phyloP scores from a whole-genome alignment of 2,888 invertebrate species.

The Notocelia uddmanniana region DNA sequence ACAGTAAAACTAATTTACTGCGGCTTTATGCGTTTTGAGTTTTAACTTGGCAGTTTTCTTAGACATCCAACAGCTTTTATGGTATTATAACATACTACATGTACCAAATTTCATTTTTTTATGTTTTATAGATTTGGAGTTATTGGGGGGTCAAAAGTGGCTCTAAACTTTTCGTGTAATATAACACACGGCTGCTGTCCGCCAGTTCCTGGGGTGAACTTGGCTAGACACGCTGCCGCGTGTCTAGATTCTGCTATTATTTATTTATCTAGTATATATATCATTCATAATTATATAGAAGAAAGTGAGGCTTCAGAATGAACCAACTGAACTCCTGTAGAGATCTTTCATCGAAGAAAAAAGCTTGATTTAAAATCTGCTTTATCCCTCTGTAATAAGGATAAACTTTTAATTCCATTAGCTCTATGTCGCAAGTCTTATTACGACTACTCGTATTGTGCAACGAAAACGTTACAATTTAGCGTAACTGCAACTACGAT shows the following conservation, averaged over 20 bases:
- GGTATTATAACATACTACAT: too few species aligned
- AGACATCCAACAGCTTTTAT: too few species aligned
- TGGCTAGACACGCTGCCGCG: too few species aligned
- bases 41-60: too few species aligned
- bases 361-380: slow-evolving; percentile 1
- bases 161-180: too few species aligned
- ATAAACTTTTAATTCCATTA: slow-evolving; percentile 14
- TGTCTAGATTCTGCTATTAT: neutral
- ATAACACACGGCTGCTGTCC: too few species aligned
- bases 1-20: too few species aligned
- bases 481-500: slow-evolving; percentile 32
- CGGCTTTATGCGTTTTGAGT: too few species aligned
- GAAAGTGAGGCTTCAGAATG: neutral
- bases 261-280: neutral
- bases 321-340: neutral
- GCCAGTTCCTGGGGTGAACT: too few species aligned
- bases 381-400: slow-evolving; percentile 11
- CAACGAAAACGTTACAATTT: slow-evolving; percentile 39
- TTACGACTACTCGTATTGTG: slow-evolving; percentile 37
- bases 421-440: slow-evolving; percentile 22
- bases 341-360: neutral
- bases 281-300: slow-evolving; percentile 2
- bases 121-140: too few species aligned
- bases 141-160: too few species aligned
- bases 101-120: too few species aligned